Evolutionary conservation across 2,797 vertebrate species (phyloP).

Genomic region (Toxotes lorentzi): DNA sequence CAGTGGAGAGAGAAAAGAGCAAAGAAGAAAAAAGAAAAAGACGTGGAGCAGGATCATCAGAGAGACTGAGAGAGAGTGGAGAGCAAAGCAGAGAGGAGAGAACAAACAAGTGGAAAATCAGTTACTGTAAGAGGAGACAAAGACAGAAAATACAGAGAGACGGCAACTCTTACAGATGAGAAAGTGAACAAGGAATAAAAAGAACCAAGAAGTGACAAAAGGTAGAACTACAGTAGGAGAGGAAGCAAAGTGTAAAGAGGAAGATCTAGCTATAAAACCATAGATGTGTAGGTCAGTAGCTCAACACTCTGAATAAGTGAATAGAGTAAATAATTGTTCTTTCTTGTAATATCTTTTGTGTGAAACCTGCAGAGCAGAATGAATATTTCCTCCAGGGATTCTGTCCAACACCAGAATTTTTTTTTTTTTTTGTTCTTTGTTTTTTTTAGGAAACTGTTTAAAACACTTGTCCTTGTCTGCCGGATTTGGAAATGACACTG

Average conservation of each 20-base stretch:
- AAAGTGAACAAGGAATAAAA: conserved; percentile 4
- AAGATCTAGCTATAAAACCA: conserved; percentile 7
- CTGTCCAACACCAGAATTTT: conserved; percentile 3
- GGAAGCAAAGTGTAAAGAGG: background rate
- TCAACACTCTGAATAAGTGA: conserved; percentile 13
- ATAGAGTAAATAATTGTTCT: background rate
- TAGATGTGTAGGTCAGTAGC: background rate
- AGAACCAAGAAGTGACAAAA: conserved; percentile 3
- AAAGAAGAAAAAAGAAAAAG: conserved; percentile 12
- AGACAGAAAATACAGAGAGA: background rate
- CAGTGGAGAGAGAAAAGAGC: background rate
- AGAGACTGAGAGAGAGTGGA: conserved; percentile 5
- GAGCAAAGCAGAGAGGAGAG: conserved; percentile 27
- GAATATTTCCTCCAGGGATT: background rate
- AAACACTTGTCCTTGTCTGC: conserved; percentile 32
- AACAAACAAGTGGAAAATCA: conserved; percentile 43
- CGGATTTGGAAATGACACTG: conserved; percentile 15
- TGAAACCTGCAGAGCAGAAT: conserved; percentile 2
- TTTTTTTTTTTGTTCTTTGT: too few species aligned
- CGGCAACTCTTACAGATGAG: conserved; percentile 6
- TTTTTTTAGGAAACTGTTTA: background rate
- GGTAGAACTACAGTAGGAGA: background rate
- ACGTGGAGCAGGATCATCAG: conserved; percentile 10
- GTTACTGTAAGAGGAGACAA: conserved; percentile 21
- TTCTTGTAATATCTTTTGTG: background rate